Evolutionary conservation across 35 echinoderm and acorn worm species (phyloP).

Genomic region (Holothuria glaberrima): DNA sequence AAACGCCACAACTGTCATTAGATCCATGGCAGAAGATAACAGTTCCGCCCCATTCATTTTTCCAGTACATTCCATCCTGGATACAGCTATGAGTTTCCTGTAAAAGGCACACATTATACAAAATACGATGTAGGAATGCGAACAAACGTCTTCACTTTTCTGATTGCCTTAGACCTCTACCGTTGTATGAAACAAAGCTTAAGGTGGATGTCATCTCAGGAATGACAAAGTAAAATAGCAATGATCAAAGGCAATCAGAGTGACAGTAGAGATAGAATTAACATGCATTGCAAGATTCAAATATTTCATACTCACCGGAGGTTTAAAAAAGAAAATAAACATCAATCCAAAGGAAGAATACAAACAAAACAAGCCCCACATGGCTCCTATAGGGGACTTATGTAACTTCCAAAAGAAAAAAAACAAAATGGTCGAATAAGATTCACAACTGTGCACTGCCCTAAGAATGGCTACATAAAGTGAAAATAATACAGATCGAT

Average conservation of each 20-base stretch:
- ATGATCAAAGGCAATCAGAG: slow-evolving; percentile 22
- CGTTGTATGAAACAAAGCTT: background rate
- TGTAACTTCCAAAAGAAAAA: slow-evolving; percentile 21
- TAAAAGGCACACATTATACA: slow-evolving; percentile 5
- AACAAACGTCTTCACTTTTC: background rate
- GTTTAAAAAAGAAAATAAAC: background rate
- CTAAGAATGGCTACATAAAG: slow-evolving; percentile 3
- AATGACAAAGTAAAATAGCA: background rate
- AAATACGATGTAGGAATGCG: background rate
- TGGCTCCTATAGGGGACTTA: slow-evolving; percentile 1
- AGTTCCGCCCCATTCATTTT: slow-evolving; percentile 11
- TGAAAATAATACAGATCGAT: background rate
- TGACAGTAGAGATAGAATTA: background rate
- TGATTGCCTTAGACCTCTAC: background rate
- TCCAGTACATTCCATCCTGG: slow-evolving; percentile 22
- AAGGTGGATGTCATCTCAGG: slow-evolving; percentile 2
- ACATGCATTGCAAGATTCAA: background rate
- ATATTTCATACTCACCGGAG: too few relatives aligned
- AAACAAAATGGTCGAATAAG: background rate
- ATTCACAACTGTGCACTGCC: slow-evolving; percentile 10
- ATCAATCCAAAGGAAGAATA: slow-evolving; percentile 29
- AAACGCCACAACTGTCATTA: background rate
- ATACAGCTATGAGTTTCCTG: slow-evolving; percentile 18
- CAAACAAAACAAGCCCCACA: background rate
- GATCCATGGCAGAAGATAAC: slow-evolving; percentile 16